phyloP scores from a whole-genome alignment of 2,888 invertebrate species.

The Hyposoter dolosus region DNA sequence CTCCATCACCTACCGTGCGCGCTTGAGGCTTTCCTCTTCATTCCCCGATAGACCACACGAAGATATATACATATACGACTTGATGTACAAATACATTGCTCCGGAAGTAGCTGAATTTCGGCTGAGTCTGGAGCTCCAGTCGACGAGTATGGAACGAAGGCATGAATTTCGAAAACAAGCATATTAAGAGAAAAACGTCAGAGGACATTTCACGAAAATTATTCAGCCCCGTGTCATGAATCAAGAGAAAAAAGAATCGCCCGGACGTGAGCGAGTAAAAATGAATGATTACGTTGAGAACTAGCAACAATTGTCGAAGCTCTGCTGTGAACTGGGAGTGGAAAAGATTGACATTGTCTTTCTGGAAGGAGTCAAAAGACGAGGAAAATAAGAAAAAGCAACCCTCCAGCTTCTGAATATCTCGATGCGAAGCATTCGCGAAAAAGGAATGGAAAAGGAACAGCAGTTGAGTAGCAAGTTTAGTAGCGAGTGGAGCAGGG shows the following conservation, averaged over 20 bases:
- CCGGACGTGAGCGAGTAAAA: slow-evolving; percentile 1
- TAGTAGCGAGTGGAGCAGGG: slow-evolving; percentile 64
- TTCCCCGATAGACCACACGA: slow-evolving; percentile 57
- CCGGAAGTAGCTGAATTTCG: slow-evolving; percentile 28
- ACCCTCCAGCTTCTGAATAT: slow-evolving; percentile 1
- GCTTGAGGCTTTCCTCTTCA: slow-evolving; percentile 69
- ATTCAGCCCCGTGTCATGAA: not conserved
- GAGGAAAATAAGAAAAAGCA: not conserved
- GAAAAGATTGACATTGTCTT: slow-evolving; percentile 54
- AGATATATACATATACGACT: not conserved
- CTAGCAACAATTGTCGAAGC: not conserved
- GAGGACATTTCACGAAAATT: not conserved
- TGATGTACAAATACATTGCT: slow-evolving; percentile 2
- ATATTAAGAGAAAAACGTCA: not conserved
- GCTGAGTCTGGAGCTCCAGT: not conserved
- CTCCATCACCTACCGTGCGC: slow-evolving; percentile 68
- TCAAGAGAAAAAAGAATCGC: not conserved
- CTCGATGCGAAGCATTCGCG: slow-evolving; percentile 20
- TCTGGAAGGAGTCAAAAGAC: slow-evolving; percentile 15
- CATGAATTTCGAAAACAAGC: not conserved
- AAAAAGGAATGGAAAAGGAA: slow-evolving; percentile 43
- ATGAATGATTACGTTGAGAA: slow-evolving; percentile 19
- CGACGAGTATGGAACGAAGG: not conserved
- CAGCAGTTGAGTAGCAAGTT: slow-evolving; percentile 29
- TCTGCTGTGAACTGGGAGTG: slow-evolving; percentile 12